These are phyloP conservation scores for Eulimnadia texana DNA, from an alignment of 1,140 invertebrate genomes.

Conservation along the genomic window DNA sequence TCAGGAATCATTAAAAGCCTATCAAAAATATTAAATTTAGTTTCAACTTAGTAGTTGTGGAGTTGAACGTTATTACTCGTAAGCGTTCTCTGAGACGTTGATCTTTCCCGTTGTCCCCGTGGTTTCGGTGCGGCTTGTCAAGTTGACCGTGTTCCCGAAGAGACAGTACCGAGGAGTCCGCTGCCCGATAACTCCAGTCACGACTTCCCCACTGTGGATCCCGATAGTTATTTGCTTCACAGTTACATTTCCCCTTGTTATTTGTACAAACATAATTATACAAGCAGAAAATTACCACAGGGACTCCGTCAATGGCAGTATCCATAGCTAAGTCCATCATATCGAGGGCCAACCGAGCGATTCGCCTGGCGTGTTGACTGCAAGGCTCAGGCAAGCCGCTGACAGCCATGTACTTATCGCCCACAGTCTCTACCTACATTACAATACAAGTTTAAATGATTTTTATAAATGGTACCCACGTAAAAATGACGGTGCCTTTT, in stretches of 20 bases:
- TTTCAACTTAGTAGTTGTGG: neutral
- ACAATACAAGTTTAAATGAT: neutral
- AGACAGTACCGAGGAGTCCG: slow-evolving; percentile 94
- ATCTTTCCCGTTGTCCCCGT: slow-evolving; percentile 80
- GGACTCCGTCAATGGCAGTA: slow-evolving; percentile 67
- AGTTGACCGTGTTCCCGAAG: slow-evolving; percentile 91
- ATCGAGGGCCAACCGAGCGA: slow-evolving; percentile 79
- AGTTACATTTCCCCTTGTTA: neutral
- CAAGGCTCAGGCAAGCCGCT: slow-evolving; percentile 89
- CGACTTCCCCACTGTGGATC: slow-evolving; percentile 89
- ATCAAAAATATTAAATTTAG: slow-evolving; percentile 27
- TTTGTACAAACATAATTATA: no score
- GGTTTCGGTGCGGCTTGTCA: slow-evolving; percentile 88
- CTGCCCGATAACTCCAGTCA: slow-evolving; percentile 91
- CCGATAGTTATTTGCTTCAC: slow-evolving; percentile 82
- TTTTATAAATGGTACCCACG: neutral
- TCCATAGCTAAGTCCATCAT: slow-evolving; percentile 88
- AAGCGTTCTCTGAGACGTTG: slow-evolving; percentile 86
- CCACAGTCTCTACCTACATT: slow-evolving; percentile 93
- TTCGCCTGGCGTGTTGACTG: slow-evolving; percentile 77
- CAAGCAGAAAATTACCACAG: no score
- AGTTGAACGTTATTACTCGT: slow-evolving; percentile 46
- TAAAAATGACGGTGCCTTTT: neutral
- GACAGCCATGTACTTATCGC: slow-evolving; percentile 98
- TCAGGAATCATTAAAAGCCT: slow-evolving; percentile 67